Evolutionary conservation across 23 tunicate genomes (phyloP), one percentile per base, ranked within the genome.

Genomic region (Ciona savignyi): DNA sequence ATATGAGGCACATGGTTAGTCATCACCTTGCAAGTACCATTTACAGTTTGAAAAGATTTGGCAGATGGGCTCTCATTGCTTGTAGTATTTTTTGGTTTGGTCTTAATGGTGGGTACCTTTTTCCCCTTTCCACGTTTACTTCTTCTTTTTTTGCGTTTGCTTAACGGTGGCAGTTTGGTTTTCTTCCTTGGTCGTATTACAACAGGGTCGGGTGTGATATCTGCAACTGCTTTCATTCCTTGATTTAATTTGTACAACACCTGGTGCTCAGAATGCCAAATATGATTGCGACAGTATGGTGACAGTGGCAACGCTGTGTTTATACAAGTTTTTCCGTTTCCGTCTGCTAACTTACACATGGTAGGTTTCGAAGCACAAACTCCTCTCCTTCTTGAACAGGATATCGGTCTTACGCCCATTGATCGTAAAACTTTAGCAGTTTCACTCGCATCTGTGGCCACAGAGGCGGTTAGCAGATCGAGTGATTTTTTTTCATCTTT

Each of bases 111-210:
- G 15, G 56, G 11, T 42, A 9, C 56, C 11, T 42, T 42, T 42
- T 42, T 42, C 11, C 9, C 56, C 15, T 42, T 42, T 9, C 56
- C 56, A 15, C 56, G 56, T 42, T 73, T 77, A 2, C 30, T 72
- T 48, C 72, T 82, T 26, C 86, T 61, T 71, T 82, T 88, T 35
- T 88, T 75, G 4, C 80, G 60, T 34, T 82, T 88, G 65, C 81
- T 82, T 19, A 88, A 70, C 0, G 96, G 87, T n/a, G 81, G 87
- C 4, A 88, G 60, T 66, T 88, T 88, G 1, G 96, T 72, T 68
- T 80, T 86, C 66, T 88, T 88, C 20, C 87, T 69, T 31, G 61
- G 83, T 62, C 66, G 70, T 20, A 77, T 62, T 6, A 77, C 65
- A 27, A 73, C 66, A 25, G 87, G 87, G 42, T 88, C 96, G 15